phyloP scores from a whole-genome alignment of 1,140 invertebrate species.

The Harpegnathos saltator region DNA sequence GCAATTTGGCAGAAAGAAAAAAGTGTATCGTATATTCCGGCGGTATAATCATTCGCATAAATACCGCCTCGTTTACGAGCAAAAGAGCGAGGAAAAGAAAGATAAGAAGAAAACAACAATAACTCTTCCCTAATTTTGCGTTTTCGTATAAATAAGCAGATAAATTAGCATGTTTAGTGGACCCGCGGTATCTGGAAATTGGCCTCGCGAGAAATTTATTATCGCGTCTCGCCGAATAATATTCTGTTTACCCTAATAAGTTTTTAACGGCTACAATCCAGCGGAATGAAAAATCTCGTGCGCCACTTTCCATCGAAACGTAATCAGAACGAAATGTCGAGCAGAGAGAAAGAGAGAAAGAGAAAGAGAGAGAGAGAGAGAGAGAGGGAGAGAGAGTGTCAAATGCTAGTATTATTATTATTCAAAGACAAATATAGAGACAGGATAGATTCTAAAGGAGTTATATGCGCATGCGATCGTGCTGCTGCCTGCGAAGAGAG shows the following conservation, averaged over 20 bases:
- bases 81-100: neutral
- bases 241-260: conserved; percentile 10
- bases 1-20: neutral
- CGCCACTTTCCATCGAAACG: neutral
- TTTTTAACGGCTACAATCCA: conserved; percentile 30
- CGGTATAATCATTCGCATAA: conserved; percentile 22
- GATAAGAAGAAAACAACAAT: conserved; percentile 10
- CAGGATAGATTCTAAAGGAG: neutral
- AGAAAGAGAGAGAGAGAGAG: too few species aligned
- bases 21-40: neutral
- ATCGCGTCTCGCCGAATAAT: conserved; percentile 32
- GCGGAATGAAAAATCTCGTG: neutral
- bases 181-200: conserved; percentile 8
- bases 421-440: neutral
- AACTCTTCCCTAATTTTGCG: conserved; percentile 22
- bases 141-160: conserved; percentile 23
- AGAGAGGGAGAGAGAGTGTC: neutral
- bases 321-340: conserved; percentile 3
- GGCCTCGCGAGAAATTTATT: conserved; percentile 26
- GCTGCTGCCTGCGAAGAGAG: neutral
- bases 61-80: conserved; percentile 4
- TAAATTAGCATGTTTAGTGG: conserved; percentile 43
- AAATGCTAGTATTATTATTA: neutral
- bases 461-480: neutral
- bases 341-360: too few species aligned